A percentile compares a stretch with the other conserved stretches of the same genome.
phyloP scores from a whole-genome alignment of 2,888 invertebrate genomes.

The Oscheius sp. region DNA sequence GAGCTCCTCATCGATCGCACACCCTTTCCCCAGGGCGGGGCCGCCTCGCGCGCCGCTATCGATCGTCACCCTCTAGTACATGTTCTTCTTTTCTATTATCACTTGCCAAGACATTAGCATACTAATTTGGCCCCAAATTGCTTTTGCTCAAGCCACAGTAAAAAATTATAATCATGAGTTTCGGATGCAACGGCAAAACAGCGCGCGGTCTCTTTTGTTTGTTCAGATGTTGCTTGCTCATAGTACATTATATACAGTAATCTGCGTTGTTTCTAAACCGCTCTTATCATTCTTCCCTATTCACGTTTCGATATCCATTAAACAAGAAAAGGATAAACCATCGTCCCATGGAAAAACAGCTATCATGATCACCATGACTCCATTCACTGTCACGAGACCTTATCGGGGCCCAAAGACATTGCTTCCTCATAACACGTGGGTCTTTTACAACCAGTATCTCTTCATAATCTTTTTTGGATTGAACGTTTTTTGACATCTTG shows the following conservation, averaged over 20 bases:
- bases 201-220: neutral
- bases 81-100: slow-evolving; percentile 27
- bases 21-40: slow-evolving; percentile 23
- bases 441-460: no score
- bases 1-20: slow-evolving; percentile 22
- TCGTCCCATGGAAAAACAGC: no score
- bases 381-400: no score
- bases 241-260: neutral
- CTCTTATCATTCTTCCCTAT: no score
- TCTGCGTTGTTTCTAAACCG: no score
- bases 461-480: no score
- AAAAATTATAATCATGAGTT: neutral
- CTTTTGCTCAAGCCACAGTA: neutral
- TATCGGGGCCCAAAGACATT: no score
- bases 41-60: slow-evolving; percentile 25
- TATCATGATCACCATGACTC: no score
- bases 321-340: no score
- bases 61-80: slow-evolving; percentile 32
- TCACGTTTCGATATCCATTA: no score
- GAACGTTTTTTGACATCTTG: no score
- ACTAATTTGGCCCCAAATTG: neutral
- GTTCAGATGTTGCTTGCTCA: neutral
- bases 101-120: neutral
- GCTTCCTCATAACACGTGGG: no score
- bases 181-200: neutral